A percentile compares a stretch with the other conserved stretches of the same genome.
Conservation (phyloP, 2,888 invertebrate species). For the Drosophila tripunctata region DNA sequence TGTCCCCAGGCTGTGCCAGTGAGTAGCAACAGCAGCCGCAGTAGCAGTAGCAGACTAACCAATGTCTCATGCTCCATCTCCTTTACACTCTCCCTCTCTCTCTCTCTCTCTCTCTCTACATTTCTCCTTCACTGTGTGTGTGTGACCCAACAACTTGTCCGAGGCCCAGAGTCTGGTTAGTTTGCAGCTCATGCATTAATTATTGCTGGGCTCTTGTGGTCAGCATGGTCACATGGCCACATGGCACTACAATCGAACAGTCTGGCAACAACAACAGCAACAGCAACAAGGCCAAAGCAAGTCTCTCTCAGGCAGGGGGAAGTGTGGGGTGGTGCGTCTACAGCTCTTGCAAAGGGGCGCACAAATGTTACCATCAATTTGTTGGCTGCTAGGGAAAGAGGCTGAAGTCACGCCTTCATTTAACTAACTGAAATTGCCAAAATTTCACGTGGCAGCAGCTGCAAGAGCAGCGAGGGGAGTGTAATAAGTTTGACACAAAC, state of each 20-base stretch:
- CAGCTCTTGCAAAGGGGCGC: constrained; percentile 26
- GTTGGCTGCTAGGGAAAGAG: constrained; percentile 5
- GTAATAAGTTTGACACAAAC: constrained; percentile 52
- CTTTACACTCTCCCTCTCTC: constrained; percentile 9
- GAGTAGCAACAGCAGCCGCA: constrained; percentile 15
- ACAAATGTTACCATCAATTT: constrained; percentile 58
- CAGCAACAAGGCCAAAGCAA: constrained; percentile 13
- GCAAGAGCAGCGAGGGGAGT: constrained; percentile 6
- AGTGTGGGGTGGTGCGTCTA: neutral
- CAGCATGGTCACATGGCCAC: constrained; percentile 43
- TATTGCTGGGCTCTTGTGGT: constrained; percentile 76
- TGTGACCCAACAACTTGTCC: constrained; percentile 28
- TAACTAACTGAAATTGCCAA: constrained; percentile 67
- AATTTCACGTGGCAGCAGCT: constrained; percentile 31
- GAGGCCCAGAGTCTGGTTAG: constrained; percentile 61
- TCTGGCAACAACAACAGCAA: constrained; percentile 6
- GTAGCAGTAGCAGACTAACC: constrained; percentile 22
- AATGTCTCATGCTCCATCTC: constrained; percentile 17
- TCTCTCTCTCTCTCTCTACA: constrained; percentile 5
- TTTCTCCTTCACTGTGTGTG: neutral
- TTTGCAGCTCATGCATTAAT: constrained; percentile 78
- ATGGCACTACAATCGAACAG: constrained; percentile 35
- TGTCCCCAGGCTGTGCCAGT: constrained; percentile 20
- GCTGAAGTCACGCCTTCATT: constrained; percentile 53
- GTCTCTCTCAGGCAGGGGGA: constrained; percentile 11